Evolutionary conservation across 2,888 invertebrate genomes (phyloP), one percentile per base, ranked within the genome.

Genomic region (Lacanobia wlatinum): DNA sequence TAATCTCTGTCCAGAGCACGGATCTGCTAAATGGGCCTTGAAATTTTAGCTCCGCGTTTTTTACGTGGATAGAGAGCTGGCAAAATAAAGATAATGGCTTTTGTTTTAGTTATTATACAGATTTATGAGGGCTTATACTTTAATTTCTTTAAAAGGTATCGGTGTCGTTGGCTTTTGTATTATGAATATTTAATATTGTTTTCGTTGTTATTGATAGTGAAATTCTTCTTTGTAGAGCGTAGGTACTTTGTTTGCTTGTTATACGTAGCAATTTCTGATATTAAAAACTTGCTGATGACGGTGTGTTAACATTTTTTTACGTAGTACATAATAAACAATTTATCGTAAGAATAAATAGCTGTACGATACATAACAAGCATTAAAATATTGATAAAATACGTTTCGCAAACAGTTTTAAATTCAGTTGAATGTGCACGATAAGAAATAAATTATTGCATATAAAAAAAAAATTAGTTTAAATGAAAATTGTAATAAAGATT

Each of bases 1-100:
- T 93, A 92, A 94, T 94, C 93, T 92, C 91, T 93, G 93, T 92
- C 93, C 88, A 82, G 88, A 82, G 84, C 93, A 93, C 87, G 89
- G 87, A 84, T 89, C 87, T 88, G 88, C 84, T 90, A 91, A 93
- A 93, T 93, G 92, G 90, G 84, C 89, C 93, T 88, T 91, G 90
- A 92, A 92, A 91, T 90, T 89, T 90, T 83, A 86, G 87, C 85
- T 70, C 16, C 69, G 63, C 46, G 69, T 77, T 88, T 91, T 90
- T 87, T 88, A 85, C 84, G 84, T 75, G 79, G 69, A 82, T 83
- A 72, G 76, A 84, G 75, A 87, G 72, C 80, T 86, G 84, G 83
- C 70, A 81, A 74, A 79, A 87, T 78, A 82, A 82, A 83, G 83
- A 87, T 87, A 84, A 85, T 84, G 77, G 70, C 61, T 78, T 82